These are phyloP conservation scores for Thamnaconus septentrionalis DNA, from an alignment of 2,113 vertebrate genomes.

Conservation along the genomic window DNA sequence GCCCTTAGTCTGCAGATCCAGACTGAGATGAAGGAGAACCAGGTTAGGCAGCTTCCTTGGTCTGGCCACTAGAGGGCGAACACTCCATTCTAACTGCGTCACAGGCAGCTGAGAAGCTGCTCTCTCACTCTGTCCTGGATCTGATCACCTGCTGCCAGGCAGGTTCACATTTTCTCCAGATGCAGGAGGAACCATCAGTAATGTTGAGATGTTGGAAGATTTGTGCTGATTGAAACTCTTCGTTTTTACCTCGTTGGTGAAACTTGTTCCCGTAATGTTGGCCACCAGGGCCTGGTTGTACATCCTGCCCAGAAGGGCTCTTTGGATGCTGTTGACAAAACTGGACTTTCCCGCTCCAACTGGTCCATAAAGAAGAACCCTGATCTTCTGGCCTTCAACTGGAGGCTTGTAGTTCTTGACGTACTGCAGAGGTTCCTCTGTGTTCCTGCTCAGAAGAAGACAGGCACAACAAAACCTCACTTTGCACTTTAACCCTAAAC, in stretches of 20 bases:
- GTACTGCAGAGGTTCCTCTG: background rate
- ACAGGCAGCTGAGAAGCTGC: too few relatives aligned
- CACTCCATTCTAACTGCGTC: too few relatives aligned
- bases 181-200: too few relatives aligned
- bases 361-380: slow-evolving; percentile 25
- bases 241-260: slow-evolving; percentile 15
- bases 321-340: slow-evolving; percentile 21
- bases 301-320: background rate
- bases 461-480: too few relatives aligned
- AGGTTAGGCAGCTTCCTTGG: too few relatives aligned
- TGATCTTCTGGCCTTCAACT: background rate
- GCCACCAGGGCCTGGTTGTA: background rate
- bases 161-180: too few relatives aligned
- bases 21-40: too few relatives aligned
- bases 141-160: too few relatives aligned
- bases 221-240: background rate
- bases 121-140: too few relatives aligned
- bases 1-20: too few relatives aligned
- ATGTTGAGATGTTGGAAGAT: background rate
- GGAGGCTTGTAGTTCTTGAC: background rate
- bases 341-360: slow-evolving; percentile 30
- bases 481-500: too few relatives aligned
- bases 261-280: background rate
- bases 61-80: too few relatives aligned
- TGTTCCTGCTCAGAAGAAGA: background rate